Base-by-base conservation (phyloP, 92 coral and sea anemone species). In the Pocillopora grandis region DNA sequence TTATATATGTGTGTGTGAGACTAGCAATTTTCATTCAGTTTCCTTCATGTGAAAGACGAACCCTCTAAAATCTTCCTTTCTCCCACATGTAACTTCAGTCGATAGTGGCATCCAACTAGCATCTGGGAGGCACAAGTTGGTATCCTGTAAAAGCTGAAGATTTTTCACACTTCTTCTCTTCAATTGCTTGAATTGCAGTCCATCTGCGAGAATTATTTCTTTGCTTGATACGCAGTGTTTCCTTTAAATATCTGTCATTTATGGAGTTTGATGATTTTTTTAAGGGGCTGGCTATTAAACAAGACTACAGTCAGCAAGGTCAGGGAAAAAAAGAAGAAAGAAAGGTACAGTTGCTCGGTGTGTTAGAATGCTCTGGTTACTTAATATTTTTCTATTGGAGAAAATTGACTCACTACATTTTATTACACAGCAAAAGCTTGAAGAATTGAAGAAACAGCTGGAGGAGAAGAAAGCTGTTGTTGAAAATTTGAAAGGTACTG, bases 241-340 rank as follows among this genome's bases (percentile, higher is more conserved):
- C 5, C 52, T 35, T 70, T 13, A 21, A 0, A 7, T 20, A 31
- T 66, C 55, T 59, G 62, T 10, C 18, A 12, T 6, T 55, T 11
- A 18, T 70, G 19, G 10, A 59, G 18, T 66, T 7, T 10, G 75
- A 57, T 60, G 5, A 27, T 48, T 19, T 2, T 12, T 85, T 64
- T 37, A 48, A 96, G 98, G 99, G 99, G 31, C 84, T 86, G 80
- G 93, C 94, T 55, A 85, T 90, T 23, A 93, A 95, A 75, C 88
- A 90, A 77, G 99, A 96, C 56, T 89, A 86, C 48, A 92, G 88
- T 58, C 86, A 85, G 21, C 89, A 94, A 76, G 99, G 99, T 20
- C 91, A 92, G 69, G 81, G 74, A 23, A 96, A 92, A 75, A 94
- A 96, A 84, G 98, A 89, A 79, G 93, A 94, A 67, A 91, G 98